Base-by-base conservation (phyloP, 2,888 invertebrate genomes). In the Xestobium rufovillosum region DNA sequence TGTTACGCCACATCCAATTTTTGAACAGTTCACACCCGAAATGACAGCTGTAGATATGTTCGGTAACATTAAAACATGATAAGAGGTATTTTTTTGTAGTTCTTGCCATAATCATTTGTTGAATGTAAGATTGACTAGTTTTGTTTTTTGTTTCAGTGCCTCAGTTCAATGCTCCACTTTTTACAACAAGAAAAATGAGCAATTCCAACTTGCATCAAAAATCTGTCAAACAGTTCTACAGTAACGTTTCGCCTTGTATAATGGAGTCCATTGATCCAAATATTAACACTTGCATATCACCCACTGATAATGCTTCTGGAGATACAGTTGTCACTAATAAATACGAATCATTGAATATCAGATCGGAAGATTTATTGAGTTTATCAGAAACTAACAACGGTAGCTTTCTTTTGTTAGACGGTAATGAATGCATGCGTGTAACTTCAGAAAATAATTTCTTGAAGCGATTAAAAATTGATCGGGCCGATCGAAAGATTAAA, bases 401-500 rank as follows among this genome's bases (percentile, higher is more conserved):
- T 39, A 73, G 74, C 50, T 73, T 78, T 53, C 63, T 76, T 3
- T 61, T 82, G 8, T 65, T 82, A 39, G 77, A 81, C 51, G 75
- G 69, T 34, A 68, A 71, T 44, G 80, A 80, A 60, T 65, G 69
- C 44, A 57, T 81, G 8, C 71, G 71, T 51, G 73, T 80, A 4
- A 59, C 69, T 3, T 71, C 67, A 25, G 66, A 69, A 2, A 72
- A 75, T 42, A 60, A 74, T 51, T 74, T 80, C 56, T 55, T 70
- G 6, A 57, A 62, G 19, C 61, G 62, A 36, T 54, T 77, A 14
- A 65, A 66, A 31, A 72, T 73, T 35, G 51, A 56, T 4, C 67
- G 68, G 27, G 64, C 61, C 29, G 63, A 67, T 15, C 61, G 64
- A 9, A 77, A 75, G 60, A 75, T 86, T 9, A 86, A 86, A 66